Base-by-base conservation (phyloP, 1,140 invertebrate species). In the Oryctes rhinoceros region DNA sequence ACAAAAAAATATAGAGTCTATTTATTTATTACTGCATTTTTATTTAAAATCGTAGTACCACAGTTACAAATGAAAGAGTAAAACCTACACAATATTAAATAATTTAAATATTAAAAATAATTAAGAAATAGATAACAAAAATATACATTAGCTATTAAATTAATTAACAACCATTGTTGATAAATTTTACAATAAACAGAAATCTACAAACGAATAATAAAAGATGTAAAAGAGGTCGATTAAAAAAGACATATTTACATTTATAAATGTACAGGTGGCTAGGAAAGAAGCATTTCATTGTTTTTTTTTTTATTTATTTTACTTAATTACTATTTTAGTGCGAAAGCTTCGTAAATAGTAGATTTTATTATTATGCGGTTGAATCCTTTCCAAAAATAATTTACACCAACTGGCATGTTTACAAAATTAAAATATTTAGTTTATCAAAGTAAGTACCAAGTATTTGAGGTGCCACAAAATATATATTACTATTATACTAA, bases 221-320 rank as follows among this genome's bases (percentile, higher is more conserved):
- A 76, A 48, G 6, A 39, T 44, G 13, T 13, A 44, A 44, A 48
- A 10, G 44, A 37, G 30, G 30, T 47, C 7, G n/a, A 44, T 44
- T 20, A 76, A 44, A 76, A 44, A 76, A 44, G 44, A 76, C 44
- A 76, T 85, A 84, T 84, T 84, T 84, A 84, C 82, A 84, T 82
- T 83, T 53, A 77, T 81, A 81, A 85, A 85, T 85, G 81, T 85
- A 85, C 84, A 85, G 80, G 76, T 81, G 83, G 80, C 80, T 82
- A 84, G 65, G 81, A 80, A 77, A 59, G 5, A 67, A 67, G 65
- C 65, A 24, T 20, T 67, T 67, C 11, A 30, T 30, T 30, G 24
- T 30, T 30, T 18, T 24, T 67, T 76, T 76, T 39, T 20, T 44
- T 10, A 10, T 44, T 44, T 44, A 44, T 44, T 44, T 44, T 30